A percentile compares a stretch with the other conserved stretches of the same genome.
Conservation (phyloP, 30 jellyfish, hydroid and myxozoan genomes). For the Euphysa ruthae region DNA sequence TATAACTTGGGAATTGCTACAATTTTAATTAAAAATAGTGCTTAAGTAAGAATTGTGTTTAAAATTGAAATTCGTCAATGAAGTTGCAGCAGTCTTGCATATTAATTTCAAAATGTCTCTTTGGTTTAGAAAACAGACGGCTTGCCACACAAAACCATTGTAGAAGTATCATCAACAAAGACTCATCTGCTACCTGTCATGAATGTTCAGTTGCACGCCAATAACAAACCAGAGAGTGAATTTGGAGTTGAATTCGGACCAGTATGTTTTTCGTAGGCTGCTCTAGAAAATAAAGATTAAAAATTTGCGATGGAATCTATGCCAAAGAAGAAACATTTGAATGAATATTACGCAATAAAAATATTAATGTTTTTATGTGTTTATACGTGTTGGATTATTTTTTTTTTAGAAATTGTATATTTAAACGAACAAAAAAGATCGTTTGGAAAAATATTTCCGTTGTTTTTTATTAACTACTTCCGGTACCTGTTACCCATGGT, state of each 20-base stretch:
- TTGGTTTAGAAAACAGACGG: conserved; percentile 43
- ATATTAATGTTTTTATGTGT: no score
- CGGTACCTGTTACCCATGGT: no score
- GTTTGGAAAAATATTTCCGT: no score
- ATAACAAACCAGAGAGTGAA: conserved; percentile 52
- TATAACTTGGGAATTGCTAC: no score
- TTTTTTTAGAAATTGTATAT: no score
- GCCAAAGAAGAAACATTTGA: no score
- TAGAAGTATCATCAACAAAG: conserved; percentile 50
- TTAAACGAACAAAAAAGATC: no score
- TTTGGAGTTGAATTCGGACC: conserved; percentile 85
- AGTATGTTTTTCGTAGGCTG: conserved; percentile 60
- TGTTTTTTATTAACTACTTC: no score
- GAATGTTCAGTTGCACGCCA: conserved; percentile 72
- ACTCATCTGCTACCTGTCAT: conserved; percentile 51
- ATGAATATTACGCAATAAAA: no score
- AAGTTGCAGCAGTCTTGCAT: neutral
- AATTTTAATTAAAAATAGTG: neutral
- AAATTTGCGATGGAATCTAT: no score
- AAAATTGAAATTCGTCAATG: neutral
- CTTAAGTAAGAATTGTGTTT: neutral
- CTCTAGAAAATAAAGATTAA: no score
- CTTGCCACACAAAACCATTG: conserved; percentile 62
- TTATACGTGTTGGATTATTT: no score
- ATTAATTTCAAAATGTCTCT: neutral